A percentile compares a stretch with the other conserved stretches of the same genome.
phyloP scores from a whole-genome alignment of 2,888 invertebrate species.

The Achlya flavicornis region DNA sequence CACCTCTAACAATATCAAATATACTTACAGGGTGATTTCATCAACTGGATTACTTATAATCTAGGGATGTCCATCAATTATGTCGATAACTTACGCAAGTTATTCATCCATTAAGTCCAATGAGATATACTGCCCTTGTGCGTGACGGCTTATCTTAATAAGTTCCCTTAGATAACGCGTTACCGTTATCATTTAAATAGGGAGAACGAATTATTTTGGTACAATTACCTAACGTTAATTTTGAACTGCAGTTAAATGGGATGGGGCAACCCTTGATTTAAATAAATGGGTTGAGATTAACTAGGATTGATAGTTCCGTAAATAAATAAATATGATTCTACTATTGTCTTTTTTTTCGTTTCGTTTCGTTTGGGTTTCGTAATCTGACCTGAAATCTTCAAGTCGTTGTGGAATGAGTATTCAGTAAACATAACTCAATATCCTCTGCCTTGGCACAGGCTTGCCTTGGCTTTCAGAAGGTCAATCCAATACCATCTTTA shows the following conservation, averaged over 20 bases:
- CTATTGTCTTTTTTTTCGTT: too few species aligned
- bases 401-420: too few species aligned
- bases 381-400: not conserved
- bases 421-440: too few species aligned
- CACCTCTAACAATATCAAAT: too few species aligned
- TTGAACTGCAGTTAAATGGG: conserved; percentile 19
- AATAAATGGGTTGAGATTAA: conserved; percentile 1
- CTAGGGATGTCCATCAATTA: conserved; percentile 69
- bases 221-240: conserved; percentile 32
- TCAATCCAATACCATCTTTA: too few species aligned
- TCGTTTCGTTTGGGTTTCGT: not conserved
- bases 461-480: too few species aligned
- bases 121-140: conserved; percentile 66
- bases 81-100: conserved; percentile 64
- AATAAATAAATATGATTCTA: not conserved
- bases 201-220: conserved; percentile 46
- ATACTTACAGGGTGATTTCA: conserved; percentile 45
- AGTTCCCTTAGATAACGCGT: conserved; percentile 72
- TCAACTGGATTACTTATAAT: conserved; percentile 72
- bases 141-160: conserved; percentile 79
- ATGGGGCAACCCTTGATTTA: not conserved
- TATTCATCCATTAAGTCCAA: conserved; percentile 65
- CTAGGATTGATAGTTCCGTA: not conserved
- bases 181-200: conserved; percentile 32
- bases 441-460: too few species aligned